These are phyloP conservation scores for Meloidogyne floridensis DNA, from an alignment of 1,140 invertebrate species.

Conservation along the genomic window DNA sequence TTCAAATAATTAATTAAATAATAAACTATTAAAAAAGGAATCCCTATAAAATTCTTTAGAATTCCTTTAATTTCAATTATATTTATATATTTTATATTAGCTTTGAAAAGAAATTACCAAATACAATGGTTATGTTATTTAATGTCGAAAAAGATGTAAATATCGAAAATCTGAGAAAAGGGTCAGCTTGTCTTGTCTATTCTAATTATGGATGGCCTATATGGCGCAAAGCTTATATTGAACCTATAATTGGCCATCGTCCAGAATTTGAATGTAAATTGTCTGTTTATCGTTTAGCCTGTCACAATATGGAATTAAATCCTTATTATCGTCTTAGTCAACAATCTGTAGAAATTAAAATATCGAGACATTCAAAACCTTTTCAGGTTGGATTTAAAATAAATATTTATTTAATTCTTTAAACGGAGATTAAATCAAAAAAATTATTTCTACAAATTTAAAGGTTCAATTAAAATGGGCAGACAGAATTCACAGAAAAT, in stretches of 20 bases:
- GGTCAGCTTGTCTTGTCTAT: neutral
- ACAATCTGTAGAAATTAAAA: neutral
- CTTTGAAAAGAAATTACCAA: constrained; percentile 3
- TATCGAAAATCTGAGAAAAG: constrained; percentile 9
- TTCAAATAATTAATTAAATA: neutral
- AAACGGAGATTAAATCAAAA: neutral
- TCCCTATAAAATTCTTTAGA: no score
- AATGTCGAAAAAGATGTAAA: constrained; percentile 3
- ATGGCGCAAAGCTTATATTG: neutral
- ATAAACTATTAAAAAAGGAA: neutral
- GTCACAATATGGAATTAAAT: constrained; percentile 1
- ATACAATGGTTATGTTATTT: constrained; percentile 6
- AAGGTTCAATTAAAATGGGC: constrained; percentile 27
- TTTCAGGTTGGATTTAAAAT: neutral
- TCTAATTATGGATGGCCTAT: neutral
- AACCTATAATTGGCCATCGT: constrained; percentile 9
- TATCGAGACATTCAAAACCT: constrained; percentile 3
- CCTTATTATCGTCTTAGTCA: neutral
- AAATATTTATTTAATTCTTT: neutral
- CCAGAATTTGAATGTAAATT: constrained; percentile 6
- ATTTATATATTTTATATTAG: neutral
- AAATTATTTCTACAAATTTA: neutral
- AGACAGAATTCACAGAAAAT: constrained; percentile 12
- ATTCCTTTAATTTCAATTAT: no score
- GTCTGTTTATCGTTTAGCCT: neutral